Evolutionary conservation across 92 coral and sea anemone species (phyloP), one percentile per base, ranked within the genome.

Genomic region (Plumapathes pennacea): DNA sequence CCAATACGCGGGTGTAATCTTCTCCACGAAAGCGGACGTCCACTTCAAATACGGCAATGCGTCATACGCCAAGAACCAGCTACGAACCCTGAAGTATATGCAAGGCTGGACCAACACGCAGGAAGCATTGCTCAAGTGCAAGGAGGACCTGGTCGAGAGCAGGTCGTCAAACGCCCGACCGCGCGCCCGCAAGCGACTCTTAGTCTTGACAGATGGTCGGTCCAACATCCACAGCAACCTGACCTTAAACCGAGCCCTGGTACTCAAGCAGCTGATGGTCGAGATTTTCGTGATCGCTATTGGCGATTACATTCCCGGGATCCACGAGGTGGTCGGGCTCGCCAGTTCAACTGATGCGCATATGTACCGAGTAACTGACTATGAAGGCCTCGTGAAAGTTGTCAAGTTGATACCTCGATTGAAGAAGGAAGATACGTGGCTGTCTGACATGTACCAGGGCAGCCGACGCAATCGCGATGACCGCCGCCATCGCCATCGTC

Each of bases 191-290:
- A 85, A 71, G 62, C 64, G 90, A 43, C 67, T 72, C 10, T 80
- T 88, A 5, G 72, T 88, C n/a, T 54, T 88, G 51, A 84, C 96
- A 0, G 96, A 88, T 64, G 96, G 90, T 1, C 68, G 72, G 21
- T 88, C 96, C 14, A 88, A 84, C 62, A 63, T 74, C 34, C 10
- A 79, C 13, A 21, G 53, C 38, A 65, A 62, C 9, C 48, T 44
- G 18, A 88, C 96, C 14, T 47, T 84, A 43, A 80, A 71, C 40
- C 76, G 85, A n/a, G 90, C 88, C 1, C 61, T 78, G 12, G 71
- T 54, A 42, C 66, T 88, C 21, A 88, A 84, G 55, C 47, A 50
- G 25, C 53, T 36, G 19, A 88, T 88, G 15, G 80, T 70, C 5
- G 84, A 88, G 28, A 67, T 88, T 36, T 88, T 68, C 33, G 96